Evolutionary conservation across 2,888 invertebrate species (phyloP).

Genomic region (Polia nebulosa): DNA sequence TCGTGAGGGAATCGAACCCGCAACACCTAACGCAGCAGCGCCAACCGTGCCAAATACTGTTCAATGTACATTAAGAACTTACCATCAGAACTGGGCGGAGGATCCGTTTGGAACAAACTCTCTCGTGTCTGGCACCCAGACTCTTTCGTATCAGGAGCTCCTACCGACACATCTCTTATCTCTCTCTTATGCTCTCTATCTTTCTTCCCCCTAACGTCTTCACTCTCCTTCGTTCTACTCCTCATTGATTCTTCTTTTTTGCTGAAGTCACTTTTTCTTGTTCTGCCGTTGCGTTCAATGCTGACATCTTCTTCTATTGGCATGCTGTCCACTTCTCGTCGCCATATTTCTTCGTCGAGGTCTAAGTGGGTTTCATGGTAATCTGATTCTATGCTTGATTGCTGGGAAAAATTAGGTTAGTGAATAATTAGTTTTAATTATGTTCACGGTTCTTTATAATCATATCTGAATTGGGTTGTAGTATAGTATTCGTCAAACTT

Average conservation of each 20-base stretch:
- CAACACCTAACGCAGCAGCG: no score
- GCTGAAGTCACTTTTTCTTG: conserved; percentile 81
- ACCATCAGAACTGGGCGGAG: conserved; percentile 86
- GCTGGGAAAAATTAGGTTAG: conserved; percentile 70
- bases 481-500: no score
- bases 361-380: conserved; percentile 85
- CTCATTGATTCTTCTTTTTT: conserved; percentile 83
- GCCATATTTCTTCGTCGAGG: conserved; percentile 83
- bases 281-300: conserved; percentile 82
- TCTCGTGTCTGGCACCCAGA: conserved; percentile 95
- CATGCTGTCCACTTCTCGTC: conserved; percentile 77
- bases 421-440: neutral
- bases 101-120: conserved; percentile 92
- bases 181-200: conserved; percentile 63
- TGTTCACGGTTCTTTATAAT: no score
- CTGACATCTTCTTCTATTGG: conserved; percentile 78
- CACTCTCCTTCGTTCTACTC: conserved; percentile 76
- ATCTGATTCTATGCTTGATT: conserved; percentile 86
- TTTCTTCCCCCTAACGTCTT: conserved; percentile 74
- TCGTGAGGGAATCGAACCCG: no score
- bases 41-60: no score
- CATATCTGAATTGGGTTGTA: no score
- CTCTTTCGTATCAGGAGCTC: conserved; percentile 87
- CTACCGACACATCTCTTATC: conserved; percentile 86
- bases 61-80: conserved; percentile 60